A percentile compares a stretch with the other conserved stretches of the same genome.
These are phyloP conservation scores for Pseudomyrmex concolor DNA, from an alignment of 1,140 invertebrate genomes.

Conservation along the genomic window DNA sequence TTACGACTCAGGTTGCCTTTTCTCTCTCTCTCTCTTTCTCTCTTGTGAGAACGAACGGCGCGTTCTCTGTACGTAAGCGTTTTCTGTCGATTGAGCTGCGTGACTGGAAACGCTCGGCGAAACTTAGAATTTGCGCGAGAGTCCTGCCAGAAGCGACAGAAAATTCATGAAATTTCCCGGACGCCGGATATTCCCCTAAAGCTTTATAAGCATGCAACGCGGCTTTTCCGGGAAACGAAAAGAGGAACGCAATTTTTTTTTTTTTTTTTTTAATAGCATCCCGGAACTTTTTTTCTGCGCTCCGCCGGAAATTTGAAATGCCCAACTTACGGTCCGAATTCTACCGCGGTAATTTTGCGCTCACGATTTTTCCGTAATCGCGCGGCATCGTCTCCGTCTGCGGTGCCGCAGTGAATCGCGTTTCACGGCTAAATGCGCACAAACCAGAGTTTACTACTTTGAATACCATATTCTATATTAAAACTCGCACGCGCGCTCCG, in stretches of 20 bases:
- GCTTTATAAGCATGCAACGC: constrained; percentile 11
- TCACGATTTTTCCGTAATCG: constrained; percentile 36
- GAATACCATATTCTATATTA: constrained; percentile 15
- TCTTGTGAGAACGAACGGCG: not conserved
- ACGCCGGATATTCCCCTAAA: constrained; percentile 34
- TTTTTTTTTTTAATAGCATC: not conserved
- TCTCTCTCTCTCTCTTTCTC: too few relatives aligned
- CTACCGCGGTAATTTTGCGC: not conserved
- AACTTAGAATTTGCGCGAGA: constrained; percentile 38
- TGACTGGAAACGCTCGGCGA: constrained; percentile 42
- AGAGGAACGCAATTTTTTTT: not conserved
- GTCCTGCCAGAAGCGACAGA: not conserved
- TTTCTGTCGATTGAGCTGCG: constrained; percentile 42
- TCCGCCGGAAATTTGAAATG: constrained; percentile 37
- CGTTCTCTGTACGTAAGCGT: constrained; percentile 31
- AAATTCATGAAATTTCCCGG: constrained; percentile 35
- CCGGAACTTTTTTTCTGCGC: constrained; percentile 1
- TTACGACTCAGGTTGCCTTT: constrained; percentile 34
- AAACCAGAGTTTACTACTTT: not conserved
- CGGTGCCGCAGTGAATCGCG: not conserved
- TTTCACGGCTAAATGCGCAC: constrained; percentile 1
- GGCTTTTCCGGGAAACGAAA: not conserved
- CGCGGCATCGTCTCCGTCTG: not conserved
- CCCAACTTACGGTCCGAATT: not conserved
- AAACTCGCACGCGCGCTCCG: not conserved